A percentile compares a stretch with the other conserved stretches of the same genome.
phyloP scores from a whole-genome alignment of 2,797 vertebrate species.

The Lagorchestes hirsutus region DNA sequence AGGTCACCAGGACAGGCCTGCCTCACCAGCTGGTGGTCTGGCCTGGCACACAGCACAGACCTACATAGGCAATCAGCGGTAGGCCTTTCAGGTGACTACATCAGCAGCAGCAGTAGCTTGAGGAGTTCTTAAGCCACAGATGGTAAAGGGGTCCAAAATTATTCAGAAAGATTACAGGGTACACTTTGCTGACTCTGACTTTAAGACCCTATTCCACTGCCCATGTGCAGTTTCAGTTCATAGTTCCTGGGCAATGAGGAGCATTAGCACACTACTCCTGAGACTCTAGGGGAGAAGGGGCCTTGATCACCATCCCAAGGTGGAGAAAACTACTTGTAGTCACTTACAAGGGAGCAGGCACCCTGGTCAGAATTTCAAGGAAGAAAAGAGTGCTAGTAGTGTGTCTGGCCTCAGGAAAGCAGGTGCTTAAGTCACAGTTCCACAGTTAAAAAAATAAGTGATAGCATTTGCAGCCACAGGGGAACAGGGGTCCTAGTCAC shows the following conservation, averaged over 20 bases:
- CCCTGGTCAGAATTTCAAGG: background rate
- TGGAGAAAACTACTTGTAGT: background rate
- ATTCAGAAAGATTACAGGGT: background rate
- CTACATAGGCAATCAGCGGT: too few species aligned
- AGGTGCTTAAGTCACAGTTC: background rate
- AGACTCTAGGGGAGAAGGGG: background rate
- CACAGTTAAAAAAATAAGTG: background rate
- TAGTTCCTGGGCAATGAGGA: background rate
- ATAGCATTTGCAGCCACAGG: background rate
- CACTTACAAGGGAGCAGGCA: background rate
- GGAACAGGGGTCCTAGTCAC: too few species aligned
- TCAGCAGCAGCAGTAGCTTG: background rate
- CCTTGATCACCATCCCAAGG: background rate
- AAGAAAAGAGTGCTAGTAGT: background rate
- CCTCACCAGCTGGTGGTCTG: background rate
- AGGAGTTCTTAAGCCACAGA: background rate
- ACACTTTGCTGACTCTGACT: accelerated
- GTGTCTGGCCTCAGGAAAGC: background rate
- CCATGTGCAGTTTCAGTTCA: background rate
- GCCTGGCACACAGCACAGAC: too few species aligned
- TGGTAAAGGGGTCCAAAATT: background rate
- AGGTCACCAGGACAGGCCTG: background rate
- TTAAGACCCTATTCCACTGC: background rate
- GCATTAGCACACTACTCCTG: background rate
- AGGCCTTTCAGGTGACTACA: background rate